Conservation (phyloP, 2,113 vertebrate species). For the Boleophthalmus pectinirostris region DNA sequence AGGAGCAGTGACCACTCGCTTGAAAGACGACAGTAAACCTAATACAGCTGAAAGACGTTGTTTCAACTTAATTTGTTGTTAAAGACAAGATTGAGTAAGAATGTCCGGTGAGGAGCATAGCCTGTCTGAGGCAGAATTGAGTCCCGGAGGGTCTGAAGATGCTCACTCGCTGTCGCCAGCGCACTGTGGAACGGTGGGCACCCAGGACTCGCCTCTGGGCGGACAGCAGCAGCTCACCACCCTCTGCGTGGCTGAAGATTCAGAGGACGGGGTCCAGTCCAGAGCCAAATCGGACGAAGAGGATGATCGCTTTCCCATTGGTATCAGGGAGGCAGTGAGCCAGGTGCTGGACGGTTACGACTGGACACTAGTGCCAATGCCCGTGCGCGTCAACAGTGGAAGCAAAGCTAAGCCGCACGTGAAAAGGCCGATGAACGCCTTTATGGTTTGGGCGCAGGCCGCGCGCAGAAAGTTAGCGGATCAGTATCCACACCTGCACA, state of each 20-base stretch:
- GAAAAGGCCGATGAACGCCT: conserved; percentile 94
- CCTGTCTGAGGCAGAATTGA: conserved; percentile 94
- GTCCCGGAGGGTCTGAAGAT: conserved; percentile 93
- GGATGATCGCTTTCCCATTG: conserved; percentile 94
- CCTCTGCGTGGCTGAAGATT: conserved; percentile 82
- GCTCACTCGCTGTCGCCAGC: conserved; percentile 89
- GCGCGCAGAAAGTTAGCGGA: conserved; percentile 94
- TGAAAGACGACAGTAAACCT: not conserved
- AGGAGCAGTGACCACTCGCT: not conserved
- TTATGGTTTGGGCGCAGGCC: conserved; percentile 98
- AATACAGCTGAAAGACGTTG: not conserved
- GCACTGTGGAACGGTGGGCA: conserved; percentile 72
- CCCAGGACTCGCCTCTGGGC: conserved; percentile 78
- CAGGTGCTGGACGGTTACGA: conserved; percentile 98
- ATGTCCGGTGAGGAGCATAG: conserved; percentile 97
- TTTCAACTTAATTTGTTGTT: conserved; percentile 6
- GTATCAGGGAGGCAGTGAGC: conserved; percentile 96
- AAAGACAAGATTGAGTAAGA: conserved; percentile 21
- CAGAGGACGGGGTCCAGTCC: conserved; percentile 54
- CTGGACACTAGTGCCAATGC: conserved; percentile 99
- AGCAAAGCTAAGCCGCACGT: conserved; percentile 96
- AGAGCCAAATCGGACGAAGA: conserved; percentile 73
- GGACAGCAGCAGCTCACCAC: conserved; percentile 75
- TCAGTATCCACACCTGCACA: conserved; percentile 98
- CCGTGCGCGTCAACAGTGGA: conserved; percentile 93